Evolutionary conservation across 2,888 invertebrate species (phyloP).

Genomic region (Drosophila kanekoi): DNA sequence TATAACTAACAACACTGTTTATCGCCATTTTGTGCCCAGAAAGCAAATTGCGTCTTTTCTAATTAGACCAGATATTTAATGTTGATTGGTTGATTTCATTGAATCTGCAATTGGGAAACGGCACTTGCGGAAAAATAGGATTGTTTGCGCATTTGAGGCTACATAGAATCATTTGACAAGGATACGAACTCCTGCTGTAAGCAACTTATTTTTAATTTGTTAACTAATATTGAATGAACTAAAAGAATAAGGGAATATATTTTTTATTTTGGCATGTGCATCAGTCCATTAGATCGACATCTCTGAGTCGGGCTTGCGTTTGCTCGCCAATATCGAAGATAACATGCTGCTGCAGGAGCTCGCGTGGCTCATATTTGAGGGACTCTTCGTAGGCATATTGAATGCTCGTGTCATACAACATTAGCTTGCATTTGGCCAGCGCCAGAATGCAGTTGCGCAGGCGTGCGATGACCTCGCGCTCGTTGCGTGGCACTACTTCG

Average conservation of each 20-base stretch:
- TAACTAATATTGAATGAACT: not conserved
- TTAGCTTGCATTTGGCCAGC: conserved; percentile 93
- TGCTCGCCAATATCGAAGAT: conserved; percentile 93
- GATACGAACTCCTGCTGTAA: too few relatives aligned
- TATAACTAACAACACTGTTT: too few relatives aligned
- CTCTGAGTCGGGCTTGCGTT: conserved; percentile 90
- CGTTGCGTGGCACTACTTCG: conserved; percentile 89
- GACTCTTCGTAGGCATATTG: conserved; percentile 96
- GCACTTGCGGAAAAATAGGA: too few relatives aligned
- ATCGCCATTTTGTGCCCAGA: not conserved
- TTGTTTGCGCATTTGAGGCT: too few relatives aligned
- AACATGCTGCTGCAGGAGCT: conserved; percentile 93
- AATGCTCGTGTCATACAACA: conserved; percentile 96
- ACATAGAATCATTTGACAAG: too few relatives aligned
- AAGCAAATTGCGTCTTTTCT: not conserved
- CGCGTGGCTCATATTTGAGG: conserved; percentile 91
- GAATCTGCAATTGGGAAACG: too few relatives aligned
- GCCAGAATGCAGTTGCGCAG: conserved; percentile 95
- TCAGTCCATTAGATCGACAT: conserved; percentile 80
- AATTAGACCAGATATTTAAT: too few relatives aligned
- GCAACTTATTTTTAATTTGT: not conserved
- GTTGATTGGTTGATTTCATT: too few relatives aligned
- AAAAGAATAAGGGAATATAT: not conserved
- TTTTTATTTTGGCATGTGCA: conserved; percentile 20
- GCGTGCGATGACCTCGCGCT: conserved; percentile 94